phyloP scores from a whole-genome alignment of 2,888 invertebrate genomes.

The Calliopum simillimum region DNA sequence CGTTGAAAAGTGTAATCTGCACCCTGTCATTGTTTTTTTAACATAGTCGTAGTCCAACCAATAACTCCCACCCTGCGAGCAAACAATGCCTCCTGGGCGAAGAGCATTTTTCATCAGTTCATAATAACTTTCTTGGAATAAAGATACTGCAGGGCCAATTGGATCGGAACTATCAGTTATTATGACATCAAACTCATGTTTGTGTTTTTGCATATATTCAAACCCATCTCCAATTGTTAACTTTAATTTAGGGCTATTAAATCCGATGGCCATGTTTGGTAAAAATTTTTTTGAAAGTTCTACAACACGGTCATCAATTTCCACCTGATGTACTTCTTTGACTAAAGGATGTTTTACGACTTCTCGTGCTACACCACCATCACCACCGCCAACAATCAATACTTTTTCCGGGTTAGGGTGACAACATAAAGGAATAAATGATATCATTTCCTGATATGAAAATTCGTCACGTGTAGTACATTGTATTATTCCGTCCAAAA shows the following conservation, averaged over 20 bases:
- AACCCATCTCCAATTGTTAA: slow-evolving; percentile 94
- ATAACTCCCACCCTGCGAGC: slow-evolving; percentile 88
- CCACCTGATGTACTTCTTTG: slow-evolving; percentile 88
- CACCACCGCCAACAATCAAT: slow-evolving; percentile 96
- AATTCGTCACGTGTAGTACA: slow-evolving; percentile 97
- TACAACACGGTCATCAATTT: slow-evolving; percentile 94
- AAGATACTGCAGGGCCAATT: slow-evolving; percentile 80
- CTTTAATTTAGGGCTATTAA: slow-evolving; percentile 83
- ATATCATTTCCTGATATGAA: slow-evolving; percentile 98
- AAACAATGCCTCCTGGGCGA: slow-evolving; percentile 88
- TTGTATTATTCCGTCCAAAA: slow-evolving; percentile 96
- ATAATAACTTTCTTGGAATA: slow-evolving; percentile 82
- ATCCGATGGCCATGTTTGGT: slow-evolving; percentile 91
- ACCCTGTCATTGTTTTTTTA: slow-evolving; percentile 78
- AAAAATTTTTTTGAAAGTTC: slow-evolving; percentile 89
- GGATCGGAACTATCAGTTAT: slow-evolving; percentile 99
- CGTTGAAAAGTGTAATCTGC: slow-evolving; percentile 80
- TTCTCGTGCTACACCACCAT: slow-evolving; percentile 97
- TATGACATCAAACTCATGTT: slow-evolving; percentile 92
- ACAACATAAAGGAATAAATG: slow-evolving; percentile 90
- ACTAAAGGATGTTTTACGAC: slow-evolving; percentile 93
- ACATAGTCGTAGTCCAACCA: slow-evolving; percentile 88
- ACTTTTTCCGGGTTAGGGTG: slow-evolving; percentile 93
- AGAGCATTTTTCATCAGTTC: slow-evolving; percentile 86
- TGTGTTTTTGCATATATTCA: slow-evolving; percentile 89